Evolutionary conservation across 2,113 vertebrate species (phyloP).

Genomic region (Pteronura brasiliensis): DNA sequence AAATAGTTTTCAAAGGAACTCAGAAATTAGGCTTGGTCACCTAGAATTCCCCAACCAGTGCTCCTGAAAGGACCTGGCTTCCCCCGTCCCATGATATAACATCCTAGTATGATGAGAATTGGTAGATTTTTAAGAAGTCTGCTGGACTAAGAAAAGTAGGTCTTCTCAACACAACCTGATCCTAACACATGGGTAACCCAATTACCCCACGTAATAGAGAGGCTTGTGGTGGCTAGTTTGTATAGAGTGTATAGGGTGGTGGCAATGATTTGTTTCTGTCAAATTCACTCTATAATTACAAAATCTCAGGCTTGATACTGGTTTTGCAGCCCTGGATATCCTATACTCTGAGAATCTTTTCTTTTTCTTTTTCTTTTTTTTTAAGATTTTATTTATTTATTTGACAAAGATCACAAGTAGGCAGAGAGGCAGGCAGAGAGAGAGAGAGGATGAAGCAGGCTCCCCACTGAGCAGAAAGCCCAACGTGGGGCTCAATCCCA

Average conservation of each 20-base stretch:
- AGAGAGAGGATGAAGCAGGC: too few species aligned
- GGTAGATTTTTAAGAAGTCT: not conserved
- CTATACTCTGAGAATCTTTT: not conserved
- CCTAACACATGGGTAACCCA: not conserved
- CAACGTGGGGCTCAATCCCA: too few species aligned
- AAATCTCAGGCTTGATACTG: not conserved
- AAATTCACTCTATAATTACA: not conserved
- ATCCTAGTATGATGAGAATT: not conserved
- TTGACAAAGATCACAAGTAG: too few species aligned
- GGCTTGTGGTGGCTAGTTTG: not conserved
- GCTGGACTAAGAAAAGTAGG: not conserved
- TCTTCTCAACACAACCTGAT: not conserved
- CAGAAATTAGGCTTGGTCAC: not conserved
- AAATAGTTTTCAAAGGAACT: conserved; percentile 9
- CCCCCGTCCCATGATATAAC: not conserved
- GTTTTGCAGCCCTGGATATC: not conserved
- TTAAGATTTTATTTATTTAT: too few species aligned
- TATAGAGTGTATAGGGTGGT: too few species aligned
- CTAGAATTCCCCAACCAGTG: not conserved
- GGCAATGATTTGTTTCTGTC: not conserved
- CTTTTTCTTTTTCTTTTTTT: too few species aligned
- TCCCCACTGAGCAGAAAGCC: too few species aligned
- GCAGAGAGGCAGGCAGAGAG: too few species aligned
- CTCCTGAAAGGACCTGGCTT: not conserved
- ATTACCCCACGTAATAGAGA: not conserved